A percentile compares a stretch with the other conserved stretches of the same genome.
Evolutionary conservation across 35 echinoderm and acorn worm species (phyloP).

Genomic region (Strongylocentrotus purpuratus): DNA sequence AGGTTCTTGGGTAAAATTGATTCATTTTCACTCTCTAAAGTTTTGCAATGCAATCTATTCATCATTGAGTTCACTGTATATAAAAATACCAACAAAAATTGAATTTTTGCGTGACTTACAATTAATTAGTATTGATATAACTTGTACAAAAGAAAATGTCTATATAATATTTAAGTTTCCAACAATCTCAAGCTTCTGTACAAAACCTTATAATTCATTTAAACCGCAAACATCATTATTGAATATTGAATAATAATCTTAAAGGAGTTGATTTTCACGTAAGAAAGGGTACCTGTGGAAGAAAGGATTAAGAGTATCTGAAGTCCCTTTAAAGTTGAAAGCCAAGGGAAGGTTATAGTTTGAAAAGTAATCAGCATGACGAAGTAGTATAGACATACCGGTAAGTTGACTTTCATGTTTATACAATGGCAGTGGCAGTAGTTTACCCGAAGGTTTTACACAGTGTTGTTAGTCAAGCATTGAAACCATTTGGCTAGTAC

Average conservation of each 20-base stretch:
- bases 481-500: background rate
- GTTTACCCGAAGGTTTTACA: background rate
- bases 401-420: background rate
- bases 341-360: too few relatives aligned
- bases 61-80: background rate
- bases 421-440: background rate
- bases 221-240: background rate
- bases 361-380: too few relatives aligned
- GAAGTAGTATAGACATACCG: too few relatives aligned
- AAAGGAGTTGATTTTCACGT: too few relatives aligned
- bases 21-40: background rate
- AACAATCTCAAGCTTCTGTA: background rate
- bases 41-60: background rate
- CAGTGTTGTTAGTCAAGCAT: background rate
- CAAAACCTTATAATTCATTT: background rate
- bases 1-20: background rate
- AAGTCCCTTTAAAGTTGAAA: too few relatives aligned
- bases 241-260: background rate
- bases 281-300: too few relatives aligned
- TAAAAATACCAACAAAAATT: background rate
- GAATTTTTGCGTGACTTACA: background rate
- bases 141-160: background rate
- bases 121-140: background rate
- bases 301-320: too few relatives aligned
- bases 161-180: background rate